Conservation (phyloP, 2,888 invertebrate genomes). For the Mongoloraphidia duomilia region DNA sequence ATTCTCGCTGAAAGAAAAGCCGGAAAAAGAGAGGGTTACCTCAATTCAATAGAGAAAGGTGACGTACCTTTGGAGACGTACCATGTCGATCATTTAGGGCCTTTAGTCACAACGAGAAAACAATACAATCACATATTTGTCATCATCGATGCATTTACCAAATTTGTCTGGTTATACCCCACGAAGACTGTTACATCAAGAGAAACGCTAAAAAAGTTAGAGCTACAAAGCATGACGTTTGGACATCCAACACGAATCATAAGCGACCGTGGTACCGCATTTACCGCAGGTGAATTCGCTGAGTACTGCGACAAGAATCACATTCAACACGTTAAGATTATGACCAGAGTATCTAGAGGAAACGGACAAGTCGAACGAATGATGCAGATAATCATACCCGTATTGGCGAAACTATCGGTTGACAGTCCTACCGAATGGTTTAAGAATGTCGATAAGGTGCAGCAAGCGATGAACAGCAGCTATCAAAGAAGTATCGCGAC, state of each 20-base stretch:
- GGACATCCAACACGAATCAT: background rate
- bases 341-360: background rate
- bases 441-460: background rate
- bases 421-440: background rate
- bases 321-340: background rate
- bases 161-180: conserved; percentile 25
- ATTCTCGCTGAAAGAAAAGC: background rate
- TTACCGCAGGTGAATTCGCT: background rate
- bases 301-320: background rate
- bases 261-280: background rate
- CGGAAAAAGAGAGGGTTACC: background rate
- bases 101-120: conserved; percentile 19
- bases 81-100: background rate
- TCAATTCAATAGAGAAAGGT: background rate
- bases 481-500: conserved; percentile 7
- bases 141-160: conserved; percentile 22
- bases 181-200: conserved; percentile 16
- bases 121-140: conserved; percentile 23
- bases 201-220: background rate
- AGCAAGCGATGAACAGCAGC: conserved; percentile 3
- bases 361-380: conserved; percentile 1
- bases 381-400: background rate
- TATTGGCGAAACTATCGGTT: conserved; percentile 1
- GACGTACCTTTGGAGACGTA: background rate
- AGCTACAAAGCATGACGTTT: background rate